Percentiles rank a stretch among this genome's conserved stretches.
These are phyloP conservation scores for Ursus arctos DNA, from an alignment of 2,113 vertebrate genomes.

Conservation along the genomic window DNA sequence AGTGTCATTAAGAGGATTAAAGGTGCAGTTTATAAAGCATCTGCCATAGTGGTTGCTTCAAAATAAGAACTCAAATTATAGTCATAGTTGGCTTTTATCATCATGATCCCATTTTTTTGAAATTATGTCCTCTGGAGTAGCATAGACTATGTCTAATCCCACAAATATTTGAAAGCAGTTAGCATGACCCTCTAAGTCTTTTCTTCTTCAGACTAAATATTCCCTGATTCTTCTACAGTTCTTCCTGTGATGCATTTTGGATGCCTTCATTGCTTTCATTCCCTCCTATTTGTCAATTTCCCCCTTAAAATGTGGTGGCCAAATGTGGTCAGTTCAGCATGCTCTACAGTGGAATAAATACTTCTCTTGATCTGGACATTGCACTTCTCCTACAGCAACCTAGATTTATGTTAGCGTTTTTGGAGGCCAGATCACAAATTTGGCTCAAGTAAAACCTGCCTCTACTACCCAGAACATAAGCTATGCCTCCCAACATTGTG, in stretches of 20 bases:
- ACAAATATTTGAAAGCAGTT: slow-evolving; percentile 73
- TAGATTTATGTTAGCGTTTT: slow-evolving; percentile 80
- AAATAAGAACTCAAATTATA: slow-evolving; percentile 2
- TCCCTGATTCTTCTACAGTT: slow-evolving; percentile 31
- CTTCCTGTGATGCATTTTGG: slow-evolving; percentile 57
- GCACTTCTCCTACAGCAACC: slow-evolving; percentile 66
- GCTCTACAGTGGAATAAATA: slow-evolving; percentile 64
- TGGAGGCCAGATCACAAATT: slow-evolving; percentile 76
- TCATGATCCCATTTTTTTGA: slow-evolving; percentile 30
- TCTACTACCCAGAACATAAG: slow-evolving; percentile 71
- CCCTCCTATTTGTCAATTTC: slow-evolving; percentile 62
- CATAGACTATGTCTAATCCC: slow-evolving; percentile 67
- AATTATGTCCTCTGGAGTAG: slow-evolving; percentile 34
- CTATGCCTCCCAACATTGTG: slow-evolving; percentile 69
- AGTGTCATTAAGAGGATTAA: background rate
- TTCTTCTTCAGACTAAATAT: slow-evolving; percentile 71
- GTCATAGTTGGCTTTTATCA: slow-evolving; percentile 46
- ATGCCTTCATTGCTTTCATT: slow-evolving; percentile 60
- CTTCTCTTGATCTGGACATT: slow-evolving; percentile 70
- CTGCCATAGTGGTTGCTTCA: background rate
- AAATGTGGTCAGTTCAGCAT: slow-evolving; percentile 68
- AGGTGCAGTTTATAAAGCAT: background rate
- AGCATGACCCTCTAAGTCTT: slow-evolving; percentile 50
- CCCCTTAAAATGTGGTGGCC: slow-evolving; percentile 80
- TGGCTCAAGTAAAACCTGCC: slow-evolving; percentile 64